These are phyloP conservation scores for Dendrolimus houi DNA, from an alignment of 2,888 invertebrate genomes.

Conservation along the genomic window DNA sequence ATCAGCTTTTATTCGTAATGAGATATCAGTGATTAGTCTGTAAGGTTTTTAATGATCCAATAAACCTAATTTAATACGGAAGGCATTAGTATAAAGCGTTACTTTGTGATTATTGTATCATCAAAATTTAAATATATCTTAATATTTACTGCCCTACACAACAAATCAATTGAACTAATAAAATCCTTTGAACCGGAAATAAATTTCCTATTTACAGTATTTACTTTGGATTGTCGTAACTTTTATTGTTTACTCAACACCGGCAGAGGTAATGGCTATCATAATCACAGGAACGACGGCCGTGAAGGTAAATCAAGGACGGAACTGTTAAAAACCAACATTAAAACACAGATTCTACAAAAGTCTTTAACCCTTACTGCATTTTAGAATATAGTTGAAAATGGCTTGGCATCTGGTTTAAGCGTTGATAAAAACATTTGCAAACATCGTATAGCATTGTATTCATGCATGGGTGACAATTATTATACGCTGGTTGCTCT, in stretches of 20 bases:
- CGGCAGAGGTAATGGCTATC: neutral
- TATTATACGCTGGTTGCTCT: slow-evolving; percentile 17
- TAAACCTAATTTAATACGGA: too few species aligned
- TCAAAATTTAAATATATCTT: too few species aligned
- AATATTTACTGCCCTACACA: too few species aligned
- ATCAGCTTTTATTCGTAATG: too few species aligned
- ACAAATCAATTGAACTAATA: neutral
- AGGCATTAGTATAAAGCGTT: too few species aligned
- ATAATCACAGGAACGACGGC: neutral
- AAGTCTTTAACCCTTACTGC: neutral
- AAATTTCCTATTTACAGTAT: neutral
- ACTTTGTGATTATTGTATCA: too few species aligned
- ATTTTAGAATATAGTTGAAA: slow-evolving; percentile 11
- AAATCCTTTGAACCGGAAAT: neutral
- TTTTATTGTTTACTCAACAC: neutral
- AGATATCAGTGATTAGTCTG: too few species aligned
- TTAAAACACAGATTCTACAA: neutral
- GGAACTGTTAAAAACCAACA: slow-evolving; percentile 7
- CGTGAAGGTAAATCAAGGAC: slow-evolving; percentile 5
- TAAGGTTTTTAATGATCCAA: too few species aligned
- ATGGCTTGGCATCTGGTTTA: slow-evolving; percentile 9
- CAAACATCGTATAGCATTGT: slow-evolving; percentile 29
- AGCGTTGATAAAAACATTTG: slow-evolving; percentile 11
- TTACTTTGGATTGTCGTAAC: neutral
- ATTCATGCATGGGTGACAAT: slow-evolving; percentile 48